Evolutionary conservation across 2,113 vertebrate genomes (phyloP), one percentile per base, ranked within the genome.

Genomic region (Zosterops pallidus): DNA sequence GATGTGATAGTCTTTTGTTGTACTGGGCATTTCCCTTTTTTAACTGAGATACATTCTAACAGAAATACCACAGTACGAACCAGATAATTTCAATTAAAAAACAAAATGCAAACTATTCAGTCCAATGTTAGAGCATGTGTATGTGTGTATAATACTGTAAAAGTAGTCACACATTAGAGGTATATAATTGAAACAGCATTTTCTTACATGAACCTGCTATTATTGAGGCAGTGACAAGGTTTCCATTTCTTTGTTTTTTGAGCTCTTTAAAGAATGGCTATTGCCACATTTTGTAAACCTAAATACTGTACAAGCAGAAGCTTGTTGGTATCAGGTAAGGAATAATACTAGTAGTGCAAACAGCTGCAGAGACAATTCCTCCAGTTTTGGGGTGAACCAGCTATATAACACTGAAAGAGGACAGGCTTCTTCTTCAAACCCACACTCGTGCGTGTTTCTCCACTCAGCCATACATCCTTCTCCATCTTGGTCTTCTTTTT

Each of bases 291-390:
- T 95, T 96, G 94, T 79, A 93, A 97, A 96, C 92, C 97, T 77
- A 84, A 90, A 89, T 96, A 96, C 70, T 94, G 96, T 69, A 94
- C 97, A 98, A 94, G 95, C 90, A 91, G 91, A 90, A 97, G 95
- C 91, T 95, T 93, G 96, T 83, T 96, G 91, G 95, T 87, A 29
- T 93, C 94, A 95, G 97, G 93, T 93, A 92, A 95, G 93, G 86
- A 95, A 72, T 62, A 96, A 97, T 89, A 96, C 94, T 95, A 93
- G 91, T 97, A 97, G 98, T 98, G 98, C 98, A 98, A 97, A 97
- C 29, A 75, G 96, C 89, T 88, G 94, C 85, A 79, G 92, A 95
- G 89, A 95, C 62, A 93, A 68, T 62, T 95, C 89, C 89, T 94
- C 90, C 88, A 81, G 92, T 95, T 71, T 91, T n/a, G 29, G 90